phyloP scores from a whole-genome alignment of 2,113 vertebrate species.

The Corydoras maculifer region DNA sequence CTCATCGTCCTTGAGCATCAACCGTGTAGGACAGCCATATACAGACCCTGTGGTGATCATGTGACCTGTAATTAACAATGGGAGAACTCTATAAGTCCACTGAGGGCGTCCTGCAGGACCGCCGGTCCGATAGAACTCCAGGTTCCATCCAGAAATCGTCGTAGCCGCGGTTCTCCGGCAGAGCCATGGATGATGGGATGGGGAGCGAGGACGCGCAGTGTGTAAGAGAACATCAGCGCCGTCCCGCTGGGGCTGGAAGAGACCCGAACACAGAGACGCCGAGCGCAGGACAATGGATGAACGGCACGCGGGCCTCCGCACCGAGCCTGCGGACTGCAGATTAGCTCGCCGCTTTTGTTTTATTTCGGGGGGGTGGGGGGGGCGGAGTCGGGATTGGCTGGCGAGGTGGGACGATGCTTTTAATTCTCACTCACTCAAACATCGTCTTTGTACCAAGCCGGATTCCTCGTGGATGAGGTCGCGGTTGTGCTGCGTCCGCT shows the following conservation, averaged over 20 bases:
- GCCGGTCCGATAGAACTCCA: too few species aligned
- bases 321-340: constrained; percentile 37
- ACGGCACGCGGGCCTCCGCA: constrained; percentile 31
- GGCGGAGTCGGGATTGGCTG: background rate
- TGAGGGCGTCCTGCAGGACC: too few species aligned
- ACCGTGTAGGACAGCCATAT: too few species aligned
- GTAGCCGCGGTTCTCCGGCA: too few species aligned
- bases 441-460: too few species aligned
- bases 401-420: background rate
- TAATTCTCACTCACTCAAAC: background rate
- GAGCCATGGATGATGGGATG: background rate
- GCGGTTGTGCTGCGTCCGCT: too few species aligned
- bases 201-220: constrained; percentile 11
- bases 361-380: background rate
- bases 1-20: too few species aligned
- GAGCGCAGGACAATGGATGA: constrained; percentile 44
- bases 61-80: too few species aligned
- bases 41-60: too few species aligned
- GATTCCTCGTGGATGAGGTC: background rate
- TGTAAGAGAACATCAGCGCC: constrained; percentile 8
- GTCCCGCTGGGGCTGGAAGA: constrained; percentile 50
- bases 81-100: too few species aligned
- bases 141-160: too few species aligned
- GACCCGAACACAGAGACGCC: constrained; percentile 45
- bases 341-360: constrained; percentile 38